A percentile compares a stretch with the other conserved stretches of the same genome.
These are phyloP conservation scores for Drosophila paramelanica DNA, from an alignment of 2,888 invertebrate genomes.

Conservation along the genomic window DNA sequence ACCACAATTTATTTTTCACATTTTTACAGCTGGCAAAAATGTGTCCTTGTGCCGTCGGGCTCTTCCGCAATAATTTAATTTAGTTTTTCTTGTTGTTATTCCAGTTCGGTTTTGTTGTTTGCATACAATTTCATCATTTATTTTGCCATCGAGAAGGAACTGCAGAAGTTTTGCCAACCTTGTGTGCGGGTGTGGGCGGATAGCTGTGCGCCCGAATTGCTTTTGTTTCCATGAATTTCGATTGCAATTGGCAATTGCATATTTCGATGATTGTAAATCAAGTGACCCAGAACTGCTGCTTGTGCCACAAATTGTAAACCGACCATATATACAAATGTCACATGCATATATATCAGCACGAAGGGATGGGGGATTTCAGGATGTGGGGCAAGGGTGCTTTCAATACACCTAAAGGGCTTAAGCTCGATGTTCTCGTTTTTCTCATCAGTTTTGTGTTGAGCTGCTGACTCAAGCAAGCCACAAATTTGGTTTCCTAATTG, in stretches of 20 bases:
- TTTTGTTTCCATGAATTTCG: conserved; percentile 24
- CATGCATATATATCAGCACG: conserved; percentile 3
- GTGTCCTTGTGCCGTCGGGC: conserved; percentile 14
- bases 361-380: neutral
- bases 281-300: conserved; percentile 16
- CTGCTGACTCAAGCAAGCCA: conserved; percentile 47
- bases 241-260: conserved; percentile 17
- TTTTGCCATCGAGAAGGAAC: conserved; percentile 12
- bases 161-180: conserved; percentile 11
- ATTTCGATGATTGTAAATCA: conserved; percentile 37
- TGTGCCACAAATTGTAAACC: neutral
- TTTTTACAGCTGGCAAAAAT: conserved; percentile 4
- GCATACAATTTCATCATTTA: conserved; percentile 24
- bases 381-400: no score
- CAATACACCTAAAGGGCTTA: conserved; percentile 12
- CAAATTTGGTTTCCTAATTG: conserved; percentile 74
- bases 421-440: conserved; percentile 12
- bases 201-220: conserved; percentile 9
- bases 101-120: neutral
- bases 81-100: conserved; percentile 2
- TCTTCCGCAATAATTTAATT: conserved; percentile 26
- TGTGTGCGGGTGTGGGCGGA: conserved; percentile 11
- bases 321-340: conserved; percentile 15
- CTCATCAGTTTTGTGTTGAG: neutral
- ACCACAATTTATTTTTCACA: conserved; percentile 35